A percentile compares a stretch with the other conserved stretches of the same genome.
Conservation (phyloP, 2,888 invertebrate species). For the Amblyjoppa proteus region DNA sequence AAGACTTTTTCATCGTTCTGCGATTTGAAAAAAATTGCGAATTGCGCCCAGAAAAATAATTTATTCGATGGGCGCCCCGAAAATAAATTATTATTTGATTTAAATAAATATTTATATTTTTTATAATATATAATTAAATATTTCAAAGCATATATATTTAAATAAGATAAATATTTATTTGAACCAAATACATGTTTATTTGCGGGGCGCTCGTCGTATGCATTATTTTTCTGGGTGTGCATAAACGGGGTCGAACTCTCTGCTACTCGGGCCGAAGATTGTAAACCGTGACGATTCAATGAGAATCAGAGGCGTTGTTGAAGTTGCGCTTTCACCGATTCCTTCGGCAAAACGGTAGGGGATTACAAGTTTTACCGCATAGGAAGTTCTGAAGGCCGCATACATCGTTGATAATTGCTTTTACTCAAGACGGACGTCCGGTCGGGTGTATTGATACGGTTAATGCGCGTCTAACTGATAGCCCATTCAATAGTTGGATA, state of each 20-base stretch:
- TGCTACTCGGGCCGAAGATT: neutral
- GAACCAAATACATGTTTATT: neutral
- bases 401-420: neutral
- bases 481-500: neutral
- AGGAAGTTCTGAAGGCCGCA: neutral
- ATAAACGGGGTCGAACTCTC: neutral
- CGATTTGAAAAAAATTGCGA: too few species aligned
- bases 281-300: neutral
- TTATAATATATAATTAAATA: too few species aligned
- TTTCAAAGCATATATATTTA: too few species aligned
- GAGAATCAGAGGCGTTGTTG: neutral
- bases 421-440: neutral
- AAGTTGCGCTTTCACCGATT: neutral
- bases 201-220: neutral
- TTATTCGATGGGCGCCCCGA: too few species aligned
- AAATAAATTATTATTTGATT: too few species aligned
- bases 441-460: neutral
- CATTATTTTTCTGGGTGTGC: neutral
- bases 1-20: too few species aligned
- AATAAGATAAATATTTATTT: too few species aligned
- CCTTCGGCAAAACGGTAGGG: neutral
- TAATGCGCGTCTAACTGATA: neutral
- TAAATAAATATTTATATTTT: too few species aligned
- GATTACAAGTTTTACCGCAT: neutral
- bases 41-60: too few species aligned